phyloP scores from a whole-genome alignment of 2,113 vertebrate genomes.

The Prionailurus viverrinus region DNA sequence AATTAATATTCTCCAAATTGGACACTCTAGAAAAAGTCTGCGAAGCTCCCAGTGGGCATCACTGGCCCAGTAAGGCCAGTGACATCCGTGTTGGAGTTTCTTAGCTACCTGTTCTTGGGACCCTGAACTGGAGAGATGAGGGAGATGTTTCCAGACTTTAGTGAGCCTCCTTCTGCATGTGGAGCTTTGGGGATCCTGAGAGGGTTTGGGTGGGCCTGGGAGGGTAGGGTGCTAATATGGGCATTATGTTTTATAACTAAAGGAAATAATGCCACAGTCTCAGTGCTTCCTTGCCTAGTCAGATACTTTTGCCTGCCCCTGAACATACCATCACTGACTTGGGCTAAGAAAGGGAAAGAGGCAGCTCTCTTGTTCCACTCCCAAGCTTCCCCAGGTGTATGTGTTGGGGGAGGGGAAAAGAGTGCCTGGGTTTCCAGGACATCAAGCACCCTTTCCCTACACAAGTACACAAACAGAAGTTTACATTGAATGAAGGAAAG shows the following conservation, averaged over 20 bases:
- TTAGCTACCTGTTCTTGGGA: not conserved
- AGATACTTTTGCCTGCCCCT: not conserved
- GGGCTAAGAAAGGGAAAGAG: not conserved
- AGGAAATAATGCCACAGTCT: not conserved
- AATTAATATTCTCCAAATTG: not conserved
- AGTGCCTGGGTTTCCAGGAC: slow-evolving; percentile 38
- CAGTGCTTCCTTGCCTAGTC: not conserved
- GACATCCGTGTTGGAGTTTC: not conserved
- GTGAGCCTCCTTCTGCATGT: not conserved
- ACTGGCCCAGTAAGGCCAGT: not conserved
- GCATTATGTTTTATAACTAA: not conserved
- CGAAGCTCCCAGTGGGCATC: not conserved
- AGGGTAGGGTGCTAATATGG: not conserved
- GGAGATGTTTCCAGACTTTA: not conserved
- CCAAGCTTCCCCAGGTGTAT: not conserved
- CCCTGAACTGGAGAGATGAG: not conserved
- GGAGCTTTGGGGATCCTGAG: not conserved
- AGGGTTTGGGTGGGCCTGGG: not conserved
- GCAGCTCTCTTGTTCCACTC: not conserved
- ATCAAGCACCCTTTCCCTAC: slow-evolving; percentile 47
- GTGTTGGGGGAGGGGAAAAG: not conserved
- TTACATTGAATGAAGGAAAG: slow-evolving; percentile 67
- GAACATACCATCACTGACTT: not conserved
- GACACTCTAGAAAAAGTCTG: slow-evolving; percentile 11
- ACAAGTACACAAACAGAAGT: slow-evolving; percentile 48